Percentiles rank a stretch among this genome's conserved stretches.
Conservation (phyloP, 2,797 vertebrate genomes). For the Acipenser oxyrinchus region DNA sequence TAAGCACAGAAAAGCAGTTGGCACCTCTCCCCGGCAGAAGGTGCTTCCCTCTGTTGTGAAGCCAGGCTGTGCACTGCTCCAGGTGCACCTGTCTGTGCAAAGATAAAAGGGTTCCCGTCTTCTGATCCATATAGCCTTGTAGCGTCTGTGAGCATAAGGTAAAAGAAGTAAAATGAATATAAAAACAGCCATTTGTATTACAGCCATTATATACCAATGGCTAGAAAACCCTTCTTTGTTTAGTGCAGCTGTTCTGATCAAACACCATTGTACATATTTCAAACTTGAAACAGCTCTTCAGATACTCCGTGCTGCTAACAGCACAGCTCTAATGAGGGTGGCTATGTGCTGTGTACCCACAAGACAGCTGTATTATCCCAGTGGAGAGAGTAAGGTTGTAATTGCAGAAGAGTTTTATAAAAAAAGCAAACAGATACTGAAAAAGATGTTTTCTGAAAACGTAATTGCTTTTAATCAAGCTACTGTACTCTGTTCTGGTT, state of each 20-base stretch:
- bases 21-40: background rate
- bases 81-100: background rate
- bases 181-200: too few relatives aligned
- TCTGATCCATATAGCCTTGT: background rate
- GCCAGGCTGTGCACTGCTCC: slow-evolving; percentile 1
- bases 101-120: slow-evolving; percentile 1
- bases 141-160: background rate
- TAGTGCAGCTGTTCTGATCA: background rate
- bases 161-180: background rate
- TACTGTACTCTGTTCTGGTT: too few relatives aligned
- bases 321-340: too few relatives aligned
- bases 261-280: background rate
- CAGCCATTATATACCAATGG: background rate
- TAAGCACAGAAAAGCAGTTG: background rate
- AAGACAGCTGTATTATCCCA: too few relatives aligned
- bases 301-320: background rate
- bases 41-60: background rate
- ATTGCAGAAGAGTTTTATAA: background rate
- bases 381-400: too few relatives aligned
- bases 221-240: background rate
- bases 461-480: too few relatives aligned
- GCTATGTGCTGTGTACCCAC: too few relatives aligned
- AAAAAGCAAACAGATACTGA: too few relatives aligned
- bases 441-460: too few relatives aligned
- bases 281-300: background rate